These are phyloP conservation scores for Biston betularia DNA, from an alignment of 2,888 invertebrate genomes.

Conservation along the genomic window DNA sequence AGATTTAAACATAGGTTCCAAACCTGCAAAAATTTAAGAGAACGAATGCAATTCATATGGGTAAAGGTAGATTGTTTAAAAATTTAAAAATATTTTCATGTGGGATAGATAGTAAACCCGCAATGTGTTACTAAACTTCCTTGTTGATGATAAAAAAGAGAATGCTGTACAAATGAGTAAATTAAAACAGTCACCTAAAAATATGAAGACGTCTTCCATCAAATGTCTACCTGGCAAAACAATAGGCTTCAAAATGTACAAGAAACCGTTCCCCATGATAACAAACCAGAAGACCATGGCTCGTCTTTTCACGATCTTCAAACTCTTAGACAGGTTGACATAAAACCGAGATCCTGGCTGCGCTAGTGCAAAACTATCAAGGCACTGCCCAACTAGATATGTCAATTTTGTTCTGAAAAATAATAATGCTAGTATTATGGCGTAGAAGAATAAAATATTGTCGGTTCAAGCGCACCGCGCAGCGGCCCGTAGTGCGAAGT, in stretches of 20 bases:
- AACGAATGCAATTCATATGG: too few species aligned
- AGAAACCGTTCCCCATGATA: slow-evolving; percentile 50
- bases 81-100: too few species aligned
- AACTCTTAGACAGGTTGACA: not conserved
- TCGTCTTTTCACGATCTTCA: slow-evolving; percentile 36
- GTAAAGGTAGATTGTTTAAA: too few species aligned
- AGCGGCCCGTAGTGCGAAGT: too few species aligned
- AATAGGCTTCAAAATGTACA: slow-evolving; percentile 52
- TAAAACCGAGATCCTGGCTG: slow-evolving; percentile 1
- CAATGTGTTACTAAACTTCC: too few species aligned
- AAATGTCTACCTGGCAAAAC: slow-evolving; percentile 58
- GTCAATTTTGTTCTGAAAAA: slow-evolving; percentile 1
- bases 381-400: not conserved
- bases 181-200: not conserved
- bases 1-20: slow-evolving; percentile 61
- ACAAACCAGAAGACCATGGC: slow-evolving; percentile 57
- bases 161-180: not conserved
- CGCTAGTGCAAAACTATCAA: slow-evolving; percentile 6
- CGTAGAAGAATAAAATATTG: not conserved
- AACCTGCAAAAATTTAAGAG: not conserved
- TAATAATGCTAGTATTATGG: not conserved
- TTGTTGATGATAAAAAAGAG: too few species aligned
- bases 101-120: too few species aligned
- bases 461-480: too few species aligned
- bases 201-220: slow-evolving; percentile 46